phyloP scores from a whole-genome alignment of 1,140 invertebrate genomes.

The Dendroctonus valens region DNA sequence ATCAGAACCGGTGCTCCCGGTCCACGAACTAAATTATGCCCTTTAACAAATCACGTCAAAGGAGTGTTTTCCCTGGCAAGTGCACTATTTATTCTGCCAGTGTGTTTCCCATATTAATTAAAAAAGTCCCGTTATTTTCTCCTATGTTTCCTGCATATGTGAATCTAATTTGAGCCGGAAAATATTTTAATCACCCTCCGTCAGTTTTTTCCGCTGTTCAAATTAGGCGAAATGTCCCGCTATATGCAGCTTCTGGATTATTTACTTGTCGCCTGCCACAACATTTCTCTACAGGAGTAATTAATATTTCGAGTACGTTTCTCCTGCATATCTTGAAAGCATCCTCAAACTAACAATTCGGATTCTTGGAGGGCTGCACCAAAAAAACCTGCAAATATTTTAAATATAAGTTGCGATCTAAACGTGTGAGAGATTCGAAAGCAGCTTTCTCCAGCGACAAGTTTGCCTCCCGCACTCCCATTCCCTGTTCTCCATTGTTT shows the following conservation, averaged over 20 bases:
- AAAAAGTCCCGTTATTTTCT: constrained; percentile 16
- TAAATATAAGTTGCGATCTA: too few species aligned
- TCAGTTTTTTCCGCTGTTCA: constrained; percentile 3
- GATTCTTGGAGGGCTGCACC: too few species aligned
- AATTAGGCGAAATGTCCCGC: not conserved
- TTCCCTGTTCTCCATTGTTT: constrained; percentile 15
- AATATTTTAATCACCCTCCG: constrained; percentile 17
- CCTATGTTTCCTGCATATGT: constrained; percentile 16
- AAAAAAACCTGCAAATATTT: too few species aligned
- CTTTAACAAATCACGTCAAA: constrained; percentile 28
- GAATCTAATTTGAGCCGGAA: constrained; percentile 11
- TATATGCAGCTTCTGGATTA: too few species aligned
- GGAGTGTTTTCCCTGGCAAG: constrained; percentile 19
- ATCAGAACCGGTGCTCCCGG: constrained; percentile 9
- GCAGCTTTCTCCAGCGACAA: too few species aligned
- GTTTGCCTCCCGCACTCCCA: not conserved
- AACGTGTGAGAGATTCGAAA: too few species aligned
- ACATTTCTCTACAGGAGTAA: too few species aligned
- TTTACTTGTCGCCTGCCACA: too few species aligned
- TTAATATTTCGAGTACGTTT: too few species aligned
- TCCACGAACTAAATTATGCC: constrained; percentile 10
- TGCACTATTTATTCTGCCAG: constrained; percentile 20
- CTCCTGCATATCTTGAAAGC: too few species aligned
- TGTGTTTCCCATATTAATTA: constrained; percentile 27
- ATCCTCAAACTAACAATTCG: too few species aligned